These are phyloP conservation scores for Deroplatys truncata DNA, from an alignment of 2,888 invertebrate species.

Conservation along the genomic window DNA sequence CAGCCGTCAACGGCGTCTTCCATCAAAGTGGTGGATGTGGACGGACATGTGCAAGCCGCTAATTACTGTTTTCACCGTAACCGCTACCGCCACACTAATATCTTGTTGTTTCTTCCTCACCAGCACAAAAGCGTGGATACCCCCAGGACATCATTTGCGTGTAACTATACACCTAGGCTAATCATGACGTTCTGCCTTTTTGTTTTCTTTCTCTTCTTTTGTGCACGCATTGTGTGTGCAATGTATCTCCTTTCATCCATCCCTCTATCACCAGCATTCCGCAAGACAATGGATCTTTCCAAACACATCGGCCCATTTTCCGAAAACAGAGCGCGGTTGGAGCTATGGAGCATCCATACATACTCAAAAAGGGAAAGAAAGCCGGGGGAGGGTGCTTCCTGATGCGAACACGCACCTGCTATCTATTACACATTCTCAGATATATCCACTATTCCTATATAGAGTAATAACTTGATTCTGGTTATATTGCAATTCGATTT, in stretches of 20 bases:
- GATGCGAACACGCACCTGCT: too few relatives aligned
- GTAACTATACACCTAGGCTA: constrained; percentile 19
- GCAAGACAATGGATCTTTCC: neutral
- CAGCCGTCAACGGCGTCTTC: too few relatives aligned
- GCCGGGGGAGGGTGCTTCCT: too few relatives aligned
- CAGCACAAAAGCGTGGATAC: neutral
- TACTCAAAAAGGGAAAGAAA: too few relatives aligned
- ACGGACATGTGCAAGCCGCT: neutral
- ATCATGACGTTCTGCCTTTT: neutral
- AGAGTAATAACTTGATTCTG: too few relatives aligned
- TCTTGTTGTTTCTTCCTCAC: too few relatives aligned
- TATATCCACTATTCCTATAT: too few relatives aligned
- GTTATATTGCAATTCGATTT: too few relatives aligned
- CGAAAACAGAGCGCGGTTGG: neutral
- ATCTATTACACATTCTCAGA: too few relatives aligned
- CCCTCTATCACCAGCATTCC: neutral
- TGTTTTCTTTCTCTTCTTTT: neutral
- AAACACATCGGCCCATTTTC: neutral
- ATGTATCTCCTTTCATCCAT: neutral
- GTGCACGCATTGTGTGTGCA: neutral
- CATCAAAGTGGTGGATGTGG: too few relatives aligned
- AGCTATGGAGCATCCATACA: too few relatives aligned
- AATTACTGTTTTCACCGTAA: constrained; percentile 11
- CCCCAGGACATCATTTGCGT: constrained; percentile 22
- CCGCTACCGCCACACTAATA: neutral